phyloP scores from a whole-genome alignment of 2,113 vertebrate genomes.

The Beaufortia kweichowensis region DNA sequence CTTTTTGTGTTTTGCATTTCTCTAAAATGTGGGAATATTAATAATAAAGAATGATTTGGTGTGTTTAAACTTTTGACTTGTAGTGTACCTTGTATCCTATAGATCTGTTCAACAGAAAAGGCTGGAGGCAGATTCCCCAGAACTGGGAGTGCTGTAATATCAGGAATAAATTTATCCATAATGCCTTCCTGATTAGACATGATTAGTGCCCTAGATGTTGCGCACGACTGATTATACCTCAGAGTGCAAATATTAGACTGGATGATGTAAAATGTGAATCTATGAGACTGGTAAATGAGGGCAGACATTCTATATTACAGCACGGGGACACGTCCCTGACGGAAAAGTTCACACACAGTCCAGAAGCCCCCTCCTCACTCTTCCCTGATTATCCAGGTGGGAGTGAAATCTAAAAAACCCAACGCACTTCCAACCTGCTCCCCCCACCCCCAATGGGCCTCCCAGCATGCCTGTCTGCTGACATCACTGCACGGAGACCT shows the following conservation, averaged over 20 bases:
- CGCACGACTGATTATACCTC: neutral
- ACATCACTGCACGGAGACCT: conserved; percentile 76
- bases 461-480: conserved; percentile 76
- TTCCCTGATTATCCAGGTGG: conserved; percentile 75
- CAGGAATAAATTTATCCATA: neutral
- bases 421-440: conserved; percentile 70
- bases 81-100: no score
- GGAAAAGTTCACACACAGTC: conserved; percentile 50
- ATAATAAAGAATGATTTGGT: no score
- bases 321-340: conserved; percentile 48
- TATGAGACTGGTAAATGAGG: conserved; percentile 57
- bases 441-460: conserved; percentile 63
- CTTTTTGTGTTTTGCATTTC: no score
- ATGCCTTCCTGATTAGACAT: conserved; percentile 24
- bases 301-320: conserved; percentile 48
- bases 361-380: conserved; percentile 34
- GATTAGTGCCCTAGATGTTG: conserved; percentile 6
- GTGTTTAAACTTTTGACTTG: conserved; percentile 3
- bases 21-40: neutral
- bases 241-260: conserved; percentile 10
- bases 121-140: conserved; percentile 2
- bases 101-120: neutral
- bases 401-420: conserved; percentile 62
- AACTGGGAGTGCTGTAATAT: neutral
- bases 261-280: conserved; percentile 46